Evolutionary conservation across 1,140 invertebrate species (phyloP), one percentile per base, ranked within the genome.

Genomic region (Camponotus floridanus): DNA sequence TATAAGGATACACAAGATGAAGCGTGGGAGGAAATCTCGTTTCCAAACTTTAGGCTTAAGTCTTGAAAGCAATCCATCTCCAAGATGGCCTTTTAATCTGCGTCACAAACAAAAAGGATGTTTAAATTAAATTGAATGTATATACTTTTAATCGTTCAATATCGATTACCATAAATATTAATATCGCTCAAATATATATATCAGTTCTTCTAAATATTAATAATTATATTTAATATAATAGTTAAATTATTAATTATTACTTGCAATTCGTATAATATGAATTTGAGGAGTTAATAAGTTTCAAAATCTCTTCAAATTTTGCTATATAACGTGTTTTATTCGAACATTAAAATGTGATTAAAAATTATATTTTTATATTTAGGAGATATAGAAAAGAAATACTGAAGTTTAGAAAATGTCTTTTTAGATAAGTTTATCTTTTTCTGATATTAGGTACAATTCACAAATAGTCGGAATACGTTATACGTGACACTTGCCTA

Each of bases 11-110:
- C 2, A 4, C 4, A 21, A 76, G 31, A 61, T 15, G 36, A 9
- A 31, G 2, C 8, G 57, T 39, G 33, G 26, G 36, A 33, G 4
- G 15, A 76, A 45, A 62, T 62, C 2, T 76, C 9, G 0, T 76
- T 62, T 76, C 9, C 15, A 64, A 76, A 62, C 33, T n/a, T n/a
- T 26, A 39, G 21, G 26, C 36, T 76, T 62, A 64, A 62, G 39
- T 76, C 3, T 33, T 62, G 9, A 45, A 64, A 45, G 26, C 9
- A 42, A 8, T 42, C n/a, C 0, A 39, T 61, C 8, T 7, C 2
- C 18, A 64, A 42, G 39, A 45, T 45, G 9, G 15, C 6, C 2
- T 62, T 45, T 76, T 31, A 62, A 62, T 57, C 6, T 21, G 26
- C 39, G 21, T 62, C 6, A 1, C n/a, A 13, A 74, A 42, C 26